Base-by-base conservation (phyloP, 1,140 invertebrate species). In the Drosophila lini region DNA sequence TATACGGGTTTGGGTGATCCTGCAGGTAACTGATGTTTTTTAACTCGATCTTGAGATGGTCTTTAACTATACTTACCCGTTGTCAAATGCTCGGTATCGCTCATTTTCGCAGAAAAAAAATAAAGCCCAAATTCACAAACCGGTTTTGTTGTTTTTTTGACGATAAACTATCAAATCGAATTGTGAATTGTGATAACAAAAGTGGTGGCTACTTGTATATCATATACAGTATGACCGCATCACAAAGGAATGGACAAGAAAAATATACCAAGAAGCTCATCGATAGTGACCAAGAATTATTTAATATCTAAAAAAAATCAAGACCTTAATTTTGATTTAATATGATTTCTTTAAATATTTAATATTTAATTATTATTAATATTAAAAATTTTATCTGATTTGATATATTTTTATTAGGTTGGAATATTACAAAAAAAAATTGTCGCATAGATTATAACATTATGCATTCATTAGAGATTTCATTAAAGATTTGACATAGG, bases 1-100 rank as follows among this genome's bases (percentile, higher is more conserved):
- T 94, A 67, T 6, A 94, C 93, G 1, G 96, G 96, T 25, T 93
- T 94, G 8, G 78, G 64, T 6, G 95, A 95, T 42, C 94, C 96
- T 96, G 41, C 15, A 22, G 10, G 7, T 7, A 8, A n/a, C 0
- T 15, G 1, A 25, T 38, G 15, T 42, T 7, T 19, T 19, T 36
- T 31, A n/a, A n/a, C 1, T 7, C 8, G 0, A 4, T 31, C 10
- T 19, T 19, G 0, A 0, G 10, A 53, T 8, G 6, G 5, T n/a
- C 2, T 9, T 3, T 16, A 28, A 5, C 5, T 1, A n/a, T 34
- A 22, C 36, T 25, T 7, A 76, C 74, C 74, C 11, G 16, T 47
- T 3, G 62, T 47, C 13, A 76, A 67, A 38, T 76, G 74, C 55
- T 68, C 6, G n/a, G 47, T 45, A 6, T 76, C 22, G 28, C 53